Evolutionary conservation across 2,888 invertebrate species (phyloP).

Genomic region (Netelia inedita): DNA sequence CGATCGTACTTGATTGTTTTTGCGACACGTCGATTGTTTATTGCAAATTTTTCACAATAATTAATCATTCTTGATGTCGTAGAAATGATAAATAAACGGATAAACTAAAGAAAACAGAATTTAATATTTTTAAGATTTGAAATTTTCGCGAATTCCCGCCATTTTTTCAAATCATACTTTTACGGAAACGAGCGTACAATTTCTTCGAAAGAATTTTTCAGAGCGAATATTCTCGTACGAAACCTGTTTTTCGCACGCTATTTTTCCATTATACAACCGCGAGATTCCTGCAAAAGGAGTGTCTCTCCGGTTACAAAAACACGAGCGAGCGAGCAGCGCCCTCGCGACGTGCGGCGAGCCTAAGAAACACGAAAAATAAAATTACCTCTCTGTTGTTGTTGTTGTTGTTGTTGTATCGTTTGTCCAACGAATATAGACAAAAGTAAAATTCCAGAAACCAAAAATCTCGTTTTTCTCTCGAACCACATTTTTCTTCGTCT

Average conservation of each 20-base stretch:
- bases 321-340: conserved; percentile 5
- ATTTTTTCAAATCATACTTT: conserved; percentile 6
- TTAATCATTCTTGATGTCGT: too few relatives aligned
- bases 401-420: conserved; percentile 46
- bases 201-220: neutral
- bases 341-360: neutral
- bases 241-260: conserved; percentile 35
- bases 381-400: conserved; percentile 72
- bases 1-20: neutral
- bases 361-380: conserved; percentile 1
- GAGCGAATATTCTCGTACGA: neutral
- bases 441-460: conserved; percentile 68
- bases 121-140: neutral
- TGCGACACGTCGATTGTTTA: neutral
- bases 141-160: neutral
- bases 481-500: conserved; percentile 66
- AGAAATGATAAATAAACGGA: too few relatives aligned
- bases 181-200: neutral
- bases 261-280: conserved; percentile 49
- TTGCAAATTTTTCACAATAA: too few relatives aligned
- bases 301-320: conserved; percentile 56
- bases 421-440: conserved; percentile 69
- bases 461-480: conserved; percentile 53
- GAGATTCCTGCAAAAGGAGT: conserved; percentile 52
- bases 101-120: too few relatives aligned